Percentiles rank a stretch among this genome's conserved stretches.
Evolutionary conservation across 2,888 invertebrate genomes (phyloP).

Genomic region (Sinohyriopsis cumingii): DNA sequence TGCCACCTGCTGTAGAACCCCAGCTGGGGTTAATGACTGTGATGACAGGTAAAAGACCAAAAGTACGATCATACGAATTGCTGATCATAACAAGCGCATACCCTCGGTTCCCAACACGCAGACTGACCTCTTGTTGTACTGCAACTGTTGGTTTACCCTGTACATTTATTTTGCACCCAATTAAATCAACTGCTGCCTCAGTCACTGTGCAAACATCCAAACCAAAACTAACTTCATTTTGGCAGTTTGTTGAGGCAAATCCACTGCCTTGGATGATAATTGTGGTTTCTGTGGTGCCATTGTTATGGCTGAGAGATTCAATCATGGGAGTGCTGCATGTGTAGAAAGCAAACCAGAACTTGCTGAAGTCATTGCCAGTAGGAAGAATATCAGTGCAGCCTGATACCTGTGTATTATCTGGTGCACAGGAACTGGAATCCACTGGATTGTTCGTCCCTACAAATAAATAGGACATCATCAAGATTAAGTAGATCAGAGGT

Average conservation of each 20-base stretch:
- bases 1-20: conserved; percentile 42
- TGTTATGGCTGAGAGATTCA: conserved; percentile 24
- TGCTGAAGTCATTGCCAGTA: conserved; percentile 18
- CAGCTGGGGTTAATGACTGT: conserved; percentile 28
- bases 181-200: conserved; percentile 8
- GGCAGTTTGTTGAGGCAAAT: conserved; percentile 39
- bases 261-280: conserved; percentile 44
- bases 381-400: conserved; percentile 35
- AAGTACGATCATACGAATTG: conserved; percentile 23
- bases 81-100: conserved; percentile 29
- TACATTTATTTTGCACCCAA: conserved; percentile 31
- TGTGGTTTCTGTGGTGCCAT: conserved; percentile 39
- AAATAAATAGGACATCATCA: conserved; percentile 9
- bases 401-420: conserved; percentile 19
- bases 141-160: conserved; percentile 28
- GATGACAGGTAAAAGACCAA: conserved; percentile 39
- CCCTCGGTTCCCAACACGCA: conserved; percentile 39
- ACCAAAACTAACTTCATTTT: conserved; percentile 51
- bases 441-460: conserved; percentile 35
- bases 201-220: conserved; percentile 25
- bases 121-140: conserved; percentile 27
- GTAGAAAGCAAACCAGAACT: conserved; percentile 47
- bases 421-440: conserved; percentile 30
- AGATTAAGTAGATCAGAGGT: background rate
- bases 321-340: conserved; percentile 44